Evolutionary conservation across 2,888 invertebrate species (phyloP), one percentile per base, ranked within the genome.

Genomic region (Sarcophaga caerulescens): DNA sequence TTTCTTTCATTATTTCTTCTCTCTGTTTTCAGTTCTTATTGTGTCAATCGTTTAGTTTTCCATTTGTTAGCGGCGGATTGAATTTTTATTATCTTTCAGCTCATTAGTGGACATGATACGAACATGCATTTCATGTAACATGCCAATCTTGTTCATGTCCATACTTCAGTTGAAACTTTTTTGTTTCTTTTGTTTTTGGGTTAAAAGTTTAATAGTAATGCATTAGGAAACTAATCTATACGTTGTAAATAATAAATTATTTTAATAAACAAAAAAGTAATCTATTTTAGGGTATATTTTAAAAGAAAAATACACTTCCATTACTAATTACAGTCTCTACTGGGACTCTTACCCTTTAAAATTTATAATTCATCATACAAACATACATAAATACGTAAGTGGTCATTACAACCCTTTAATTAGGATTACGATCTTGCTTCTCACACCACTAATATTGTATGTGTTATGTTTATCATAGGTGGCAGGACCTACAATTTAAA

Each of bases 51-150:
- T 17, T 52, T 52, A 52, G 47, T 25, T 66, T 59, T 47, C 12
- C n/a, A 59, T 1, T 70, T 70, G 69, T 74, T 68, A 59, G 68
- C 73, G 19, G 57, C 59, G 52, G n/a, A 45, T 35, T 21, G 70
- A n/a, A 35, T 47, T 5, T 76, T 57, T 63, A 65, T 79, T 84
- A 79, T 74, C 74, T 84, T 60, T 19, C 2, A 70, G 65, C 79
- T 84, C 84, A 84, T 84, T 84, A 84, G 84, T 76, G 79, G 79
- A 75, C 84, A 70, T 21, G 11, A 6, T 17, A 66, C 52, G 47
- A 59, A 66, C 79, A 80, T 80, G 79, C 35, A 60, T 65, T 80
- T 84, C 79, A 71, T 80, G 75, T 71, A 52, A 70, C 65, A 80
- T 84, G 84, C 68, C 75, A 84, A 59, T 69, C 59, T 71, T 59